Base-by-base conservation (phyloP, 1,140 invertebrate genomes). In the Trichonephila inaurata region DNA sequence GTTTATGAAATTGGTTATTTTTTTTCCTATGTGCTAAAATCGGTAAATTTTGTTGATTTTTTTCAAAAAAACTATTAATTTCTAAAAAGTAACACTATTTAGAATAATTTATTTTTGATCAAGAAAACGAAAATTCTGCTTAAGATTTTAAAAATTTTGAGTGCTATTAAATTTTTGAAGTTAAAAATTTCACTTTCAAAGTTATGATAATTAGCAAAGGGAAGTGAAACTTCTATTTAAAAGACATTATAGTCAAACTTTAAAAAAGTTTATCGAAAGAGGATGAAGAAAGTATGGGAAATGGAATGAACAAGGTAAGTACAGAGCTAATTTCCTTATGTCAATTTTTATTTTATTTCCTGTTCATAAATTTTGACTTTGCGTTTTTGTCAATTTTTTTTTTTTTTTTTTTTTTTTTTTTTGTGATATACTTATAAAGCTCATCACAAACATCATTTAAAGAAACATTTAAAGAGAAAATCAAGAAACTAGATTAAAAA, bases 251-350 rank as follows among this genome's bases (percentile, higher is more conserved):
- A 12, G n/a, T n/a, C 14, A 8, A 12, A 69, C 8, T 24, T 66
- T n/a, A 66, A 2, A 66, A 12, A 69, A 69, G 66, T 28, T 28
- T 24, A 28, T n/a, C n/a, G n/a, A 69, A 69, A 28, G 21, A 69
- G 12, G 66, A 69, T 69, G 66, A 69, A 28, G 66, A 69, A 69
- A 69, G 21, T 28, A 69, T 69, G 66, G 66, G 66, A 69, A 69
- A 69, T 69, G 66, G 66, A 69, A 69, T 69, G 66, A 69, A 69
- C 66, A 69, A 69, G 66, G 66, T 69, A 28, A 28, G 66, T 69
- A 4, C 0, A 12, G 51, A 51, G 10, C 33, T 51, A 51, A 12
- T 51, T 51, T 51, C 10, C 6, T 51, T 10, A 12, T 51, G 10
- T 10, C 5, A 40, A 12, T 51, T 51, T 10, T 51, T 0, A 51